Conservation (phyloP, 2,113 vertebrate species). For the Nothocercus julius region DNA sequence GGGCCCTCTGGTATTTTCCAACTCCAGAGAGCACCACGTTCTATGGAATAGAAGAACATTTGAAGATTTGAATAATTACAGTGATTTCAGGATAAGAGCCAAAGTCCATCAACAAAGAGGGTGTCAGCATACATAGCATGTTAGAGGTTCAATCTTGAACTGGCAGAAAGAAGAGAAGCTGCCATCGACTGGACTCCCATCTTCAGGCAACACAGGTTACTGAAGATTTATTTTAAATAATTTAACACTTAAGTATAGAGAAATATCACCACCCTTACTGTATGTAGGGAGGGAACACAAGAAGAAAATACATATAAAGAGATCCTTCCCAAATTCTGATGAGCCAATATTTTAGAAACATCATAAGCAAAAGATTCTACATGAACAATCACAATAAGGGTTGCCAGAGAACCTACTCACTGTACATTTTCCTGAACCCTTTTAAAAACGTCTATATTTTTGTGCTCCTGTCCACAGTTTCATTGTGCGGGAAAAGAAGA, state of each 20-base stretch:
- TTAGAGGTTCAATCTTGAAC: background rate
- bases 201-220: background rate
- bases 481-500: background rate
- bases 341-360: background rate
- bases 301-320: background rate
- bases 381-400: background rate
- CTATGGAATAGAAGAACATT: background rate
- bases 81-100: background rate
- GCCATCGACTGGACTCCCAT: background rate
- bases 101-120: background rate
- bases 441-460: background rate
- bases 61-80: background rate
- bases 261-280: background rate
- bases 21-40: background rate
- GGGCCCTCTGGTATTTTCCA: background rate
- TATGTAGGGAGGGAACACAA: background rate
- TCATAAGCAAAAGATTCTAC: background rate
- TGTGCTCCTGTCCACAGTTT: background rate
- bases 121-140: background rate
- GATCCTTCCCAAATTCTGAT: background rate
- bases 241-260: background rate
- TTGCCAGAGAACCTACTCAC: accelerated
- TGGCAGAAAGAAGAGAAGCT: background rate
- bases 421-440: background rate
- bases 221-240: background rate